A percentile compares a stretch with the other conserved stretches of the same genome.
phyloP scores from a whole-genome alignment of 2,888 invertebrate genomes.

The Phania funesta region DNA sequence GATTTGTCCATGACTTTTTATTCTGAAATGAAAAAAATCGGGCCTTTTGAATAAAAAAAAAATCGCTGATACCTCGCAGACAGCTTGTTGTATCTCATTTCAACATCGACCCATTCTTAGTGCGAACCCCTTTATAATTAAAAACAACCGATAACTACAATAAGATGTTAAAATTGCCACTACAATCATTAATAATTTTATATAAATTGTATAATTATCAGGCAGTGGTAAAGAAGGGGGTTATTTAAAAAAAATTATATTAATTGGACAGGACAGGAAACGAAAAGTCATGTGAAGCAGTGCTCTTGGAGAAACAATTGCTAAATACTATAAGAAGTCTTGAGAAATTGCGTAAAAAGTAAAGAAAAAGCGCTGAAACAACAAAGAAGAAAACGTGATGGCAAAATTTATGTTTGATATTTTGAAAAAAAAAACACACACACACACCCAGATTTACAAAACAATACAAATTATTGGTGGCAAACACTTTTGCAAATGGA shows the following conservation, averaged over 20 bases:
- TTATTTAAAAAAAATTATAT: slow-evolving; percentile 32
- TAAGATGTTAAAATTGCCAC: neutral
- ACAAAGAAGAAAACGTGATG: slow-evolving; percentile 29
- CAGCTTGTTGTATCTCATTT: too few relatives aligned
- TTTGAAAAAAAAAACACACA: neutral
- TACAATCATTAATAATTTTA: slow-evolving; percentile 9
- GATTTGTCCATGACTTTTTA: too few relatives aligned
- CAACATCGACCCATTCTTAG: too few relatives aligned
- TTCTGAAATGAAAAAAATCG: too few relatives aligned
- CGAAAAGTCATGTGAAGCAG: slow-evolving; percentile 55
- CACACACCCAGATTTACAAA: neutral
- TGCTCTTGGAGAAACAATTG: slow-evolving; percentile 36
- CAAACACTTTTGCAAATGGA: slow-evolving; percentile 11
- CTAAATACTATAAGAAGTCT: slow-evolving; percentile 38
- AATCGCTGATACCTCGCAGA: too few relatives aligned
- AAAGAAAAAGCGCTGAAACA: neutral
- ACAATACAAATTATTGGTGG: slow-evolving; percentile 38
- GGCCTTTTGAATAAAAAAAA: too few relatives aligned
- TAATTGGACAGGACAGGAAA: slow-evolving; percentile 66
- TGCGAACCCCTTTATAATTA: too few relatives aligned
- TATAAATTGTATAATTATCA: slow-evolving; percentile 64
- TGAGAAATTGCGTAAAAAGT: slow-evolving; percentile 46
- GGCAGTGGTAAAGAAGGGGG: slow-evolving; percentile 30
- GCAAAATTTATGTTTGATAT: slow-evolving; percentile 48
- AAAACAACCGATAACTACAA: neutral